Base-by-base conservation (phyloP, 2,113 vertebrate genomes). In the Aramus guarauna region DNA sequence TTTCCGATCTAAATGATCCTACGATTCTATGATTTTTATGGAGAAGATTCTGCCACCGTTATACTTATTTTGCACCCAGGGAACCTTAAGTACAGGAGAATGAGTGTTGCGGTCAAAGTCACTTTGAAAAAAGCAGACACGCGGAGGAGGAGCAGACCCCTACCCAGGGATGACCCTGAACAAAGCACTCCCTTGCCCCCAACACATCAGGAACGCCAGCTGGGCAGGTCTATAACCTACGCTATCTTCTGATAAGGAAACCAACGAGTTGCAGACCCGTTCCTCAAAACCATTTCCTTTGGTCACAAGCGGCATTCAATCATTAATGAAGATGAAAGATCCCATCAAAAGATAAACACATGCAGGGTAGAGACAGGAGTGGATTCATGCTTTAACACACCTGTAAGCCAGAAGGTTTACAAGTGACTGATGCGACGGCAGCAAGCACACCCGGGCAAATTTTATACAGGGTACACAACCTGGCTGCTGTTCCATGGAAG, bases 61-160 rank as follows among this genome's bases (percentile, higher is more conserved):
- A 15, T 0, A 27, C 15, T 82, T 52, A 34, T 72, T 82, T 85
- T 26, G 29, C n/a, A n/a, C 20, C 4, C 0, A 0, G 6, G 41
- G 23, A 71, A 60, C 47, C 43, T 12, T 32, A 27, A 92, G 21
- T 21, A 90, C 43, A 71, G 30, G 32, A 76, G 26, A 5, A 43
- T 12, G 8, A 43, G 11, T 2, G 5, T n/a, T 12, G 22, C 5
- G 20, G 66, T 56, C 32, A 36, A 90, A 76, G n/a, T 36, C 58
- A n/a, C 45, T 15, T 24, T 36, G 27, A 78, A 77, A 78, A 77
- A 78, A 16, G 3, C 41, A 73, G 41, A 68, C 8, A 30, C 9
- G 24, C 1, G 3, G 36, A 58, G 22, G 9, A 74, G 22, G 9
- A 74, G 22, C 32, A 62, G 41, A 86, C 9, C 17, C 7, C 5